These are phyloP conservation scores for Hesperia comma DNA, from an alignment of 2,888 invertebrate species.

Conservation along the genomic window DNA sequence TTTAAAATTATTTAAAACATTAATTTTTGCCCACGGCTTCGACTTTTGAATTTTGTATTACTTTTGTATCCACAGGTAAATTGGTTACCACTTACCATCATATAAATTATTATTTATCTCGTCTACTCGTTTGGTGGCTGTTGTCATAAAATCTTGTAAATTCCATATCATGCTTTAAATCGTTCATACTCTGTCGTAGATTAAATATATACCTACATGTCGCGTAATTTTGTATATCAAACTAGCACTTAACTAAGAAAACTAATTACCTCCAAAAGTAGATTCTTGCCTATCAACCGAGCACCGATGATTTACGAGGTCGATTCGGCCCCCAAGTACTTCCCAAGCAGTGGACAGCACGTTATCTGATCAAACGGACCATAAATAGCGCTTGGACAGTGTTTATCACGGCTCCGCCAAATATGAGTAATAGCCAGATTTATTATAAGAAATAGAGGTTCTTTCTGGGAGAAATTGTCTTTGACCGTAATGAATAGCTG, in stretches of 20 bases:
- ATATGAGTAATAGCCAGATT: conserved; percentile 70
- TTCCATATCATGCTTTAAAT: no score
- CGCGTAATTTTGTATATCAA: background rate
- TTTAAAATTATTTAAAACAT: no score
- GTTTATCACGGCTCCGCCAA: conserved; percentile 74
- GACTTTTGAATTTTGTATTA: no score
- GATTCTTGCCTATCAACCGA: conserved; percentile 45
- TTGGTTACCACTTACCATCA: no score
- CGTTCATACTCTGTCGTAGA: no score
- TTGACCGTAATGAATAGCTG: background rate
- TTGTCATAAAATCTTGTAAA: no score
- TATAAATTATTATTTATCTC: no score
- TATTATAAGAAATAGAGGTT: conserved; percentile 60
- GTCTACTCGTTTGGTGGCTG: no score
- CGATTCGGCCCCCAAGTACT: conserved; percentile 68
- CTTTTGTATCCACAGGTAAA: no score
- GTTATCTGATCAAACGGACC: conserved; percentile 77
- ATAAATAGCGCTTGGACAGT: conserved; percentile 77
- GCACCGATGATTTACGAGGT: conserved; percentile 68
- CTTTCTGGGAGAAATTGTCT: conserved; percentile 31
- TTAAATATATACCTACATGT: background rate
- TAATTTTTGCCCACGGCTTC: no score
- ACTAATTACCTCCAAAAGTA: conserved; percentile 25
- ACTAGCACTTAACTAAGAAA: background rate
- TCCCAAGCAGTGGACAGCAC: conserved; percentile 67